phyloP scores from a whole-genome alignment of 2,113 vertebrate species.

The Telmatochromis sp. region DNA sequence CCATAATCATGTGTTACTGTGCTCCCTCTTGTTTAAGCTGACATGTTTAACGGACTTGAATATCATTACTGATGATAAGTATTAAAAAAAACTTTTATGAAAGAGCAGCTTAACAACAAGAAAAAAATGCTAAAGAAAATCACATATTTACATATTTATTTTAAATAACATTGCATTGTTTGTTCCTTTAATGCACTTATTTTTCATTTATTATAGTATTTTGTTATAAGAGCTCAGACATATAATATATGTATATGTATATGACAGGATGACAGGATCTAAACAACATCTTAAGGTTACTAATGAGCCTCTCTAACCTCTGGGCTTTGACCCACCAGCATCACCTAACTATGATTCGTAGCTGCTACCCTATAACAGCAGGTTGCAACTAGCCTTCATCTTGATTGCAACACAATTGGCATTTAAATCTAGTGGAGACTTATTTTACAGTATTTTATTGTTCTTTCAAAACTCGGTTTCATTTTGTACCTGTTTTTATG shows the following conservation, averaged over 20 bases:
- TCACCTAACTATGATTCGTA: not conserved
- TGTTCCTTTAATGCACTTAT: not conserved
- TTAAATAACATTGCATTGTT: not conserved
- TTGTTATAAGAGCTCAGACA: not conserved
- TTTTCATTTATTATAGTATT: not conserved
- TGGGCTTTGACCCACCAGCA: not conserved
- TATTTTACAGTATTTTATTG: not conserved
- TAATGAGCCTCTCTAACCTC: not conserved
- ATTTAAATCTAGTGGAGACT: not conserved
- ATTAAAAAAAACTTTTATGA: not conserved
- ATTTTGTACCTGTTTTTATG: not conserved
- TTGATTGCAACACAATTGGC: not conserved
- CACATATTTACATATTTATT: not conserved
- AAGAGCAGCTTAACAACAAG: not conserved
- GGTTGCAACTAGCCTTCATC: not conserved
- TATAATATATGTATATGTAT: rapidly evolving
- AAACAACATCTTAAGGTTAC: too few species aligned
- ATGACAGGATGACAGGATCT: too few species aligned
- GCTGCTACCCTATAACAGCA: not conserved
- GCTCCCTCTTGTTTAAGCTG: not conserved
- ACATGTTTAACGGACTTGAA: not conserved
- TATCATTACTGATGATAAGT: not conserved
- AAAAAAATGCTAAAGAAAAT: not conserved
- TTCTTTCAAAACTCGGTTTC: not conserved
- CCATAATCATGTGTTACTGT: not conserved